Percentiles rank a stretch among this genome's conserved stretches.
Evolutionary conservation across 1,140 invertebrate genomes (phyloP).

Genomic region (Procambarus virginalis): DNA sequence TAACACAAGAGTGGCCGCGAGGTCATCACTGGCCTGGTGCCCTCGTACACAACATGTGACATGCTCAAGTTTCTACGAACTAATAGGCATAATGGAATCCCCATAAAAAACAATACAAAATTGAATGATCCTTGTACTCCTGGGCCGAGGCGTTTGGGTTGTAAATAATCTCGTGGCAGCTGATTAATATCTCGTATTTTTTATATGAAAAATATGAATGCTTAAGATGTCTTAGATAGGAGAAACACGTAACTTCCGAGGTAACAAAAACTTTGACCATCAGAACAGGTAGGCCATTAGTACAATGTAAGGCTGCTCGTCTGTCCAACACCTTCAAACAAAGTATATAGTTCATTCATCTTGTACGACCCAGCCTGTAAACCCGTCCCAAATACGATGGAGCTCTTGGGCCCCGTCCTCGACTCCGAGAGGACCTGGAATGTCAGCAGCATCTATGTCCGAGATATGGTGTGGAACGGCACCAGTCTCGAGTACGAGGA

Average conservation of each 20-base stretch:
- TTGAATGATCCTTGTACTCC: too few species aligned
- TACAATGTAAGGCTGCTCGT: neutral
- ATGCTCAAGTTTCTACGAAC: too few species aligned
- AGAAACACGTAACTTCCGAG: neutral
- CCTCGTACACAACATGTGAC: too few species aligned
- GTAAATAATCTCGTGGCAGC: neutral
- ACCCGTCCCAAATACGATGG: neutral
- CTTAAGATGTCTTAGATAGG: neutral
- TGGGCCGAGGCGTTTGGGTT: neutral
- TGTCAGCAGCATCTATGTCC: neutral
- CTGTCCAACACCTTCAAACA: neutral
- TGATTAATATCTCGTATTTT: neutral
- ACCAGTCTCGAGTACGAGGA: slow-evolving; percentile 8
- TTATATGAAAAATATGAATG: neutral
- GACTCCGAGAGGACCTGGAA: slow-evolving; percentile 1
- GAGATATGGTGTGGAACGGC: slow-evolving; percentile 10
- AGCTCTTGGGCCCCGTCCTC: slow-evolving; percentile 11
- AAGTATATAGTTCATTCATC: neutral
- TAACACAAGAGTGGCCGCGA: too few species aligned
- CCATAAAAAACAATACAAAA: too few species aligned
- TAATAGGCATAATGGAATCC: too few species aligned
- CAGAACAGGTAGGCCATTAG: neutral
- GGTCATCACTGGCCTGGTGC: too few species aligned
- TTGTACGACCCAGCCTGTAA: neutral
- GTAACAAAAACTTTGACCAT: neutral